Evolutionary conservation across 2,797 vertebrate species (phyloP), one percentile per base, ranked within the genome.

Genomic region (Sternarchorhynchus goeldii): DNA sequence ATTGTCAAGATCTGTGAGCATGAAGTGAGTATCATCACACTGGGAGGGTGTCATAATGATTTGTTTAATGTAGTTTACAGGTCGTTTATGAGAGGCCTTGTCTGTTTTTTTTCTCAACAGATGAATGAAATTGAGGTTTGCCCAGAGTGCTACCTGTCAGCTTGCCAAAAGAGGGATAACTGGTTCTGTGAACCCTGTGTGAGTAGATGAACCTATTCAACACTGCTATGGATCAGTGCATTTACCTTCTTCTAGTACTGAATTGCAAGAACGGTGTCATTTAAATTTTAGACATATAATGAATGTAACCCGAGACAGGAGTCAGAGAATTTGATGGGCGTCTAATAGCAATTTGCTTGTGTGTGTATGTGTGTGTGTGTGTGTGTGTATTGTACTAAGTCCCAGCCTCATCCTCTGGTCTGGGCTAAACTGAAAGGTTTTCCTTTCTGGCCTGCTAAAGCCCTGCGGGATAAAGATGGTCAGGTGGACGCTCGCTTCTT

Each of bases 101-200:
- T 63, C 2, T 71, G 55, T 2, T 62, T 60, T 34, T 76, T 50
- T 12, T 17, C 58, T 73, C 53, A 34, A 39, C 89, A 99, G 97
- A 99, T 99, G 97, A 99, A 98, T 90, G 97, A 99, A 93, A 98
- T 99, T 58, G 97, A 99, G 92, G 96, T 99, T 25, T 99, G 97
- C 92, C 97, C 97, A 78, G 97, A 99, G 91, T 99, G 97, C 90
- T 99, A 99, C 86, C 92, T 99, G 90, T 96, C 96, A 86, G 93
- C 97, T 89, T 99, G 97, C 94, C 97, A 99, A 93, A 99, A 99
- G 94, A 93, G 97, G 85, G 97, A 99, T 80, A 99, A 98, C 93
- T 99, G 97, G 97, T 99, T 99, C 92, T 99, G 97, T 91, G 97
- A 99, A 88, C 97, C 97, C 89, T 99, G 97, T 95, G 97, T 99